A percentile compares a stretch with the other conserved stretches of the same genome.
Conservation (phyloP, 2,797 vertebrate species). For the Champsocephalus gunnari region DNA sequence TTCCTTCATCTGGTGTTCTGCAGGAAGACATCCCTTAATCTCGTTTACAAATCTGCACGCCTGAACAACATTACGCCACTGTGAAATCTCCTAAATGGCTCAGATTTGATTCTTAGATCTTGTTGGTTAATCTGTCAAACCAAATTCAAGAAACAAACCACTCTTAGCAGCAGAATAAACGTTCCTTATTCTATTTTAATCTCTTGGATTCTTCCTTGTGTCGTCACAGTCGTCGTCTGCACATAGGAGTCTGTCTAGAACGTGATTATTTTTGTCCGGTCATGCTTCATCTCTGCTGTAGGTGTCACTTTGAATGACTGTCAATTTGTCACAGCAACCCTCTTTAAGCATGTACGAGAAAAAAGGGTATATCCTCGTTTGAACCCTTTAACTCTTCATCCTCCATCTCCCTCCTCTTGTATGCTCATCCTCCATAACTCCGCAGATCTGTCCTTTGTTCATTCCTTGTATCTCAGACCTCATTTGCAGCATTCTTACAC, state of each 20-base stretch:
- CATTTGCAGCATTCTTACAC: background rate
- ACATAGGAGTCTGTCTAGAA: slow-evolving; percentile 26
- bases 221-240: slow-evolving; percentile 18
- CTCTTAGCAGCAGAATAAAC: background rate
- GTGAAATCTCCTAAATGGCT: slow-evolving; percentile 7
- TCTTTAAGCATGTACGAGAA: slow-evolving; percentile 14
- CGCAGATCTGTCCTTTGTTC: slow-evolving; percentile 29
- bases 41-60: slow-evolving; percentile 37
- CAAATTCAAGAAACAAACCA: slow-evolving; percentile 8
- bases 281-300: slow-evolving; percentile 65
- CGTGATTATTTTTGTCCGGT: slow-evolving; percentile 67
- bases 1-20: slow-evolving; percentile 30
- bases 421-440: background rate
- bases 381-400: slow-evolving; percentile 2
- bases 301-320: slow-evolving; percentile 66
- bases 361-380: slow-evolving; percentile 25
- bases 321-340: slow-evolving; percentile 47
- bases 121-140: slow-evolving; percentile 3
- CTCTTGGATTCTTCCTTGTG: slow-evolving; percentile 10
- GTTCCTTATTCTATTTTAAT: slow-evolving; percentile 13
- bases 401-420: background rate
- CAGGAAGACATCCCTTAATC: slow-evolving; percentile 22
- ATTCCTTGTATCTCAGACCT: slow-evolving; percentile 1
- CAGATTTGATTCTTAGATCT: slow-evolving; percentile 13
- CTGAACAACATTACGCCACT: slow-evolving; percentile 5